phyloP scores from a whole-genome alignment of 2,797 vertebrate genomes.

The Poeciliopsis presidionis region DNA sequence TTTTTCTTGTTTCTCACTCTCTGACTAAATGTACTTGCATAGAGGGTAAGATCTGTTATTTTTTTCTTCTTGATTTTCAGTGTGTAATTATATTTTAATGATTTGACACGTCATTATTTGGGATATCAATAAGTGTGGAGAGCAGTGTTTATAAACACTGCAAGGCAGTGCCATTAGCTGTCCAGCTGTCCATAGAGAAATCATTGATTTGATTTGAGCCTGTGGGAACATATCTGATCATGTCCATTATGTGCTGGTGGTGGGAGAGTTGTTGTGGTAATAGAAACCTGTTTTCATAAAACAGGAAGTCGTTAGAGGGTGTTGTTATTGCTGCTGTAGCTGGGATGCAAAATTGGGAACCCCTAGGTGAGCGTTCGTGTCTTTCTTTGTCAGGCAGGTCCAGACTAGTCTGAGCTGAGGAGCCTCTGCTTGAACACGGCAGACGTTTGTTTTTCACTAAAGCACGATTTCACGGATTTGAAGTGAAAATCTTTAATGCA shows the following conservation, averaged over 20 bases:
- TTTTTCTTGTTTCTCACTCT: background rate
- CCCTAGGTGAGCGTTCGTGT: conserved; percentile 74
- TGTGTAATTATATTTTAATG: background rate
- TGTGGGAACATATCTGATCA: conserved; percentile 26
- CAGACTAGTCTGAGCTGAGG: conserved; percentile 44
- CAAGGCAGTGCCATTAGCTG: conserved; percentile 18
- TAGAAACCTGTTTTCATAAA: conserved; percentile 79
- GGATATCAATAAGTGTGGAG: background rate
- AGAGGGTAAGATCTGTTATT: background rate
- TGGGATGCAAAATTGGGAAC: conserved; percentile 73
- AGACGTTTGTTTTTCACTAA: conserved; percentile 26
- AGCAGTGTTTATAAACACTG: conserved; percentile 12
- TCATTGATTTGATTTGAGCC: conserved; percentile 11
- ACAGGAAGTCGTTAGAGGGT: conserved; percentile 71
- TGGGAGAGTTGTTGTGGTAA: conserved; percentile 68
- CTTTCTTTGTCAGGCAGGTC: conserved; percentile 61
- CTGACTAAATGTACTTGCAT: background rate
- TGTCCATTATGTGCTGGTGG: conserved; percentile 33
- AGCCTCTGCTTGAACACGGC: conserved; percentile 35
- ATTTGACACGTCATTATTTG: background rate
- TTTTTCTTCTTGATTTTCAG: background rate
- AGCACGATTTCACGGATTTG: conserved; percentile 31
- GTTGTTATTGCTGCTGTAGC: conserved; percentile 71
- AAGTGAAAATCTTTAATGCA: conserved; percentile 26
- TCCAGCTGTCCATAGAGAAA: conserved; percentile 21